phyloP scores from a whole-genome alignment of 2,113 vertebrate species.

The Macaca mulatta region DNA sequence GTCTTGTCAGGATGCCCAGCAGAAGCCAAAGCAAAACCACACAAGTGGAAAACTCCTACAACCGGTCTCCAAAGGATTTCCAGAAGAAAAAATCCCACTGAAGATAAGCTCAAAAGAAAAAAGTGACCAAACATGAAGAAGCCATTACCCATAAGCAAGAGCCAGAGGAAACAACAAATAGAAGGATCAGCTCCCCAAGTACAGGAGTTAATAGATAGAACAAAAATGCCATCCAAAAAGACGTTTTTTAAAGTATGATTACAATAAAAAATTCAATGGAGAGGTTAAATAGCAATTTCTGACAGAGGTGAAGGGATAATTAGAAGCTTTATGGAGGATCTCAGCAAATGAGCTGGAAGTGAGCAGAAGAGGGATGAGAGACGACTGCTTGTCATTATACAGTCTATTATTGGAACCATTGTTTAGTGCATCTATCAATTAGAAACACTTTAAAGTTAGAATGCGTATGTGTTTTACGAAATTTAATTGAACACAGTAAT shows the following conservation, averaged over 20 bases:
- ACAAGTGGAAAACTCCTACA: neutral
- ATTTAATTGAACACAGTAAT: neutral
- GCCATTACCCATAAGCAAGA: neutral
- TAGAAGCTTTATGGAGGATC: neutral
- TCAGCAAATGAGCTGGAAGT: neutral
- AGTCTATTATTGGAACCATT: neutral
- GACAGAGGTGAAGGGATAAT: neutral
- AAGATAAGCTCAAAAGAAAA: neutral
- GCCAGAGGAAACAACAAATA: neutral
- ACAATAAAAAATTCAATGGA: neutral
- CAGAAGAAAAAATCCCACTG: neutral
- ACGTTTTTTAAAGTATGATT: neutral
- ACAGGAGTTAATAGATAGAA: neutral
- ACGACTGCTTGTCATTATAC: neutral
- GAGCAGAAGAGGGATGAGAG: neutral
- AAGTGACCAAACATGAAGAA: conserved; percentile 25
- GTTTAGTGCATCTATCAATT: neutral
- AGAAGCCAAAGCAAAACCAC: neutral
- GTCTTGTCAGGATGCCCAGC: neutral
- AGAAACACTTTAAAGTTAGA: neutral
- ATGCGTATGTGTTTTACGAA: neutral
- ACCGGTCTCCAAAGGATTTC: neutral
- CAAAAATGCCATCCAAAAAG: neutral
- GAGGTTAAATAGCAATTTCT: neutral
- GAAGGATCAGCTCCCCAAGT: neutral